Evolutionary conservation across 2,888 invertebrate species (phyloP).

Genomic region (Andricus quercusramuli): DNA sequence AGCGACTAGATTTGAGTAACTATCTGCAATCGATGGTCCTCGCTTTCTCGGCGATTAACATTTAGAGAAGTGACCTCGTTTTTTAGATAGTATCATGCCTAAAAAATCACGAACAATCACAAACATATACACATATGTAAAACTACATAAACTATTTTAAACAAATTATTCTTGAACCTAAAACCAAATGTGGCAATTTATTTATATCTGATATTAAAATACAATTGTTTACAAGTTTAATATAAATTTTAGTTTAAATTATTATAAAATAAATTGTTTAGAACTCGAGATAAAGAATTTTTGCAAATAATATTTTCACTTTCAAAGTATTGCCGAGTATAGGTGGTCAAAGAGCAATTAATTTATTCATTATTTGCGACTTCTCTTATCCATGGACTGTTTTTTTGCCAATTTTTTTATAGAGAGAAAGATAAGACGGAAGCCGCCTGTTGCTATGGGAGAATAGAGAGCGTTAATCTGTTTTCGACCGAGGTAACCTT

Average conservation of each 20-base stretch:
- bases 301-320: neutral
- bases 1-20: constrained; percentile 32
- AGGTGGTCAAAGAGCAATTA: constrained; percentile 7
- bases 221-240: neutral
- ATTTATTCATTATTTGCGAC: neutral
- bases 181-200: neutral
- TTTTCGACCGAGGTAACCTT: constrained; percentile 39
- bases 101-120: neutral
- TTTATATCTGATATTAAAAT: neutral
- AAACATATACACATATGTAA: neutral
- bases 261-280: neutral
- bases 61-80: constrained; percentile 37
- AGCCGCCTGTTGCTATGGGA: constrained; percentile 41
- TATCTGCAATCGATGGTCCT: constrained; percentile 29
- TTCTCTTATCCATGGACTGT: constrained; percentile 10
- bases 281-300: neutral
- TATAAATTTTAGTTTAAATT: neutral
- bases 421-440: constrained; percentile 38
- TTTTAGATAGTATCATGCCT: constrained; percentile 1
- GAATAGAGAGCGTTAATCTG: constrained; percentile 38
- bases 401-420: constrained; percentile 26
- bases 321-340: neutral
- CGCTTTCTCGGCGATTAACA: constrained; percentile 32
- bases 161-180: neutral
- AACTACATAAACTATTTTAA: neutral